These are phyloP conservation scores for Rhinogobio ventralis DNA, from an alignment of 2,797 vertebrate species.

Conservation along the genomic window DNA sequence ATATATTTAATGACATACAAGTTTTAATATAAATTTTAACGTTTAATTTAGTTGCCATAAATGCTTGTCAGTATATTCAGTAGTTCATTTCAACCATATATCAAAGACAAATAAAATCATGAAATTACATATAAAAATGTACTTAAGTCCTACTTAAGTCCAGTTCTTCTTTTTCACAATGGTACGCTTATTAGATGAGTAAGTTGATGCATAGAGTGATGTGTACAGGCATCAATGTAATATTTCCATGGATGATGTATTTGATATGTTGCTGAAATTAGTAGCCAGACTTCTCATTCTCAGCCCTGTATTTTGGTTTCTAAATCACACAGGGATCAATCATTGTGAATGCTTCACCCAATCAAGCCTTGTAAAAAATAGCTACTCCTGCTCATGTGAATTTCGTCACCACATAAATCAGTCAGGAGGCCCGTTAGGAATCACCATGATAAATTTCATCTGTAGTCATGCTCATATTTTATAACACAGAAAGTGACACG, in stretches of 20 bases:
- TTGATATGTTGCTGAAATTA: neutral
- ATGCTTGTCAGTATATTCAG: neutral
- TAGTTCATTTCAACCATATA: neutral
- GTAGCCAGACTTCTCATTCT: neutral
- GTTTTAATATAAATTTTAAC: neutral
- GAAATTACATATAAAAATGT: neutral
- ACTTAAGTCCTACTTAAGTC: neutral
- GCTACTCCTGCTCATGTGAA: neutral
- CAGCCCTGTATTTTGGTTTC: neutral
- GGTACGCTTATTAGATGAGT: neutral
- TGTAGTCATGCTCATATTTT: slow-evolving; percentile 17
- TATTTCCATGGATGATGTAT: neutral
- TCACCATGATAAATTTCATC: slow-evolving; percentile 32
- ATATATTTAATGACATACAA: neutral
- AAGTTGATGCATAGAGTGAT: neutral
- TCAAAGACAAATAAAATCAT: neutral
- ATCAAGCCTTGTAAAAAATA: slow-evolving; percentile 24
- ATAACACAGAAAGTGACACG: neutral
- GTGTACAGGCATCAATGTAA: neutral
- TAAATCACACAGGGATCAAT: slow-evolving; percentile 18
- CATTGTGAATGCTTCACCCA: neutral
- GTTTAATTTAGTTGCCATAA: neutral
- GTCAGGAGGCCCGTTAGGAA: slow-evolving; percentile 6
- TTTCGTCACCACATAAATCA: slow-evolving; percentile 4
- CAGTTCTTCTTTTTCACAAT: neutral